These are phyloP conservation scores for Spialia ferax DNA, from an alignment of 2,888 invertebrate genomes.

Conservation along the genomic window DNA sequence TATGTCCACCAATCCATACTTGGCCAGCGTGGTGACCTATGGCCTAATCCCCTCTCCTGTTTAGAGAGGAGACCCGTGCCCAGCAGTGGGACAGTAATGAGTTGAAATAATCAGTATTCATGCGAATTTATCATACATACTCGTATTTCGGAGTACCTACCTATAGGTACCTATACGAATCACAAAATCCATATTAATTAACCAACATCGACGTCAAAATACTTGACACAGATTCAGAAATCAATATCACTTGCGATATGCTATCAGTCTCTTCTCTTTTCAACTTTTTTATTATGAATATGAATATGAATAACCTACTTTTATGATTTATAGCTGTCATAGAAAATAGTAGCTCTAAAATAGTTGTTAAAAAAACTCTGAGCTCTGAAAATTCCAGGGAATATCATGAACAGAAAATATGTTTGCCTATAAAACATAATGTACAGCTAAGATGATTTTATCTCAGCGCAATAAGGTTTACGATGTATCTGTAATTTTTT, in stretches of 20 bases:
- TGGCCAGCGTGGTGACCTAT: too few species aligned
- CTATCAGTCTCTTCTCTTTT: conserved; percentile 10
- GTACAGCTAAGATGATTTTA: neutral
- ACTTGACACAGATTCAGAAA: conserved; percentile 34
- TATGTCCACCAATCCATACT: too few species aligned
- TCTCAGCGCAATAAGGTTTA: neutral
- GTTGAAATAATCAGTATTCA: too few species aligned
- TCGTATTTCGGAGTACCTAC: too few species aligned
- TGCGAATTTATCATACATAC: too few species aligned
- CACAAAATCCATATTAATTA: conserved; percentile 25
- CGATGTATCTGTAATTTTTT: neutral
- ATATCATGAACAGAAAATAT: neutral
- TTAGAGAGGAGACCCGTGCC: too few species aligned
- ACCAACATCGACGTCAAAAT: conserved; percentile 23
- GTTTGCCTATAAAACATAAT: neutral
- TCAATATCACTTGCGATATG: conserved; percentile 33
- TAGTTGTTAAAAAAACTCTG: neutral
- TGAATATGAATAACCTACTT: conserved; percentile 8
- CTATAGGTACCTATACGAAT: too few species aligned
- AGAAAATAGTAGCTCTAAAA: neutral
- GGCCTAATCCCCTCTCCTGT: too few species aligned
- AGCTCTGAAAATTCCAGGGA: neutral
- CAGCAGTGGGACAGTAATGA: too few species aligned
- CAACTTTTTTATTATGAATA: conserved; percentile 19
- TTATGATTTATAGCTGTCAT: neutral